A percentile compares a stretch with the other conserved stretches of the same genome.
Evolutionary conservation across 2,797 vertebrate species (phyloP).

Genomic region (Rhadinocentrus ornatus): DNA sequence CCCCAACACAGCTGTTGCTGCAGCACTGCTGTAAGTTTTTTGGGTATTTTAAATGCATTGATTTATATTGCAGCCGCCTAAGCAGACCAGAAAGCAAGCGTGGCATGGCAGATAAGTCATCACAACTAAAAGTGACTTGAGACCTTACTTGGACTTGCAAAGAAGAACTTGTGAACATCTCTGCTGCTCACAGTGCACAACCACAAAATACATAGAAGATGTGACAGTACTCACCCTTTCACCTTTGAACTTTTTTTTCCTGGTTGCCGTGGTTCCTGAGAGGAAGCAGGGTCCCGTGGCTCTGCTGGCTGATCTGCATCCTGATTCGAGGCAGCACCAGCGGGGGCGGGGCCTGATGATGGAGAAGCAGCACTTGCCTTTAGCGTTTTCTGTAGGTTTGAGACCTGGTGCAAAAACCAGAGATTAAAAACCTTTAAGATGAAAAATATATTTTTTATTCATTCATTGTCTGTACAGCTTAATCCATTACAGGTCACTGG

Average conservation of each 20-base stretch:
- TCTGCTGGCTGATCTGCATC: constrained; percentile 85
- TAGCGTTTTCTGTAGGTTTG: constrained; percentile 96
- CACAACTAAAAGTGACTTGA: too few relatives aligned
- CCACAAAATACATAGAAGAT: background rate
- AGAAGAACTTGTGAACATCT: too few relatives aligned
- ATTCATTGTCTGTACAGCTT: too few relatives aligned
- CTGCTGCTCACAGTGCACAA: background rate
- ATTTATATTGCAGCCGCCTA: too few relatives aligned
- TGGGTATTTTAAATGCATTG: too few relatives aligned
- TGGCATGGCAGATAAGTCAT: too few relatives aligned
- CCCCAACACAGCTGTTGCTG: too few relatives aligned
- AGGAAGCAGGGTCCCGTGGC: constrained; percentile 88
- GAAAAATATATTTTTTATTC: background rate
- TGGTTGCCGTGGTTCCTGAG: constrained; percentile 93
- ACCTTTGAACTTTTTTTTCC: constrained; percentile 98
- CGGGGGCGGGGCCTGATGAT: constrained; percentile 87
- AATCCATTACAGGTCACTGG: too few relatives aligned
- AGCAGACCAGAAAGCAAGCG: too few relatives aligned
- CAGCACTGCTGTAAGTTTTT: too few relatives aligned
- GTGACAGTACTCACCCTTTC: constrained; percentile 89
- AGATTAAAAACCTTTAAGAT: background rate
- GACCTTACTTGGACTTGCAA: too few relatives aligned
- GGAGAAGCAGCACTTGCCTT: constrained; percentile 91
- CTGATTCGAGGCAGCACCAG: constrained; percentile 90
- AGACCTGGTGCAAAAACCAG: constrained; percentile 82